These are phyloP conservation scores for Peromyscus polionotus DNA, from an alignment of 2,113 vertebrate genomes.

Conservation along the genomic window DNA sequence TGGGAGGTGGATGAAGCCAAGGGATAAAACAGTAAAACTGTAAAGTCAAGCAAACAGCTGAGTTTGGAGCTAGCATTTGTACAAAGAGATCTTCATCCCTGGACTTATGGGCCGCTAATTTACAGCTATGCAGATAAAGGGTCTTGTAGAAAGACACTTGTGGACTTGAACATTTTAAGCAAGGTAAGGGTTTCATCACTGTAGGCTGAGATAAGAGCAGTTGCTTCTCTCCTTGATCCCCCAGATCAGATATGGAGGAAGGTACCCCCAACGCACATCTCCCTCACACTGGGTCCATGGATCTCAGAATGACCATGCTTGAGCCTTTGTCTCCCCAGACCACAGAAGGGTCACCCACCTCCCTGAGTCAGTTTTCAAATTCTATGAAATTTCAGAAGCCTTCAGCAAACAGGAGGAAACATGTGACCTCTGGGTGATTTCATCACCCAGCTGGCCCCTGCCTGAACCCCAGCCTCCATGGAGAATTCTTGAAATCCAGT, in stretches of 20 bases:
- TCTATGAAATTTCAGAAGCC: conserved; percentile 78
- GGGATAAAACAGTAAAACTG: background rate
- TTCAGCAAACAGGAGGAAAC: conserved; percentile 55
- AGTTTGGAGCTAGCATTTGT: background rate
- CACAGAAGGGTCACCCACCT: conserved; percentile 7
- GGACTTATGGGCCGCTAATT: background rate
- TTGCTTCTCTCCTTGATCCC: background rate
- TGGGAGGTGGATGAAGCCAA: conserved; percentile 26
- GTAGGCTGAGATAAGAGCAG: background rate
- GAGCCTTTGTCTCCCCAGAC: background rate
- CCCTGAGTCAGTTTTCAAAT: conserved; percentile 70
- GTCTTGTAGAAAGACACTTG: background rate
- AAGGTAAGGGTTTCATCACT: background rate
- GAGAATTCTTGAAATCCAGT: conserved; percentile 77
- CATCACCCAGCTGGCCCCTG: conserved; percentile 79
- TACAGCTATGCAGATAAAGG: background rate
- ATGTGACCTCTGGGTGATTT: conserved; percentile 74
- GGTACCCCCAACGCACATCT: too few relatives aligned
- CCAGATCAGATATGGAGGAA: background rate
- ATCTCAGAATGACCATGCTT: background rate
- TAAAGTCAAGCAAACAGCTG: conserved; percentile 59
- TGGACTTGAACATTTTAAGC: background rate
- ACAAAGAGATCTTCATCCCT: background rate
- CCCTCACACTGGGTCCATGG: background rate
- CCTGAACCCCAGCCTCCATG: conserved; percentile 74